Percentiles rank a stretch among this genome's conserved stretches.
phyloP scores from a whole-genome alignment of 1,140 invertebrate species.

The Solenopsis invicta region DNA sequence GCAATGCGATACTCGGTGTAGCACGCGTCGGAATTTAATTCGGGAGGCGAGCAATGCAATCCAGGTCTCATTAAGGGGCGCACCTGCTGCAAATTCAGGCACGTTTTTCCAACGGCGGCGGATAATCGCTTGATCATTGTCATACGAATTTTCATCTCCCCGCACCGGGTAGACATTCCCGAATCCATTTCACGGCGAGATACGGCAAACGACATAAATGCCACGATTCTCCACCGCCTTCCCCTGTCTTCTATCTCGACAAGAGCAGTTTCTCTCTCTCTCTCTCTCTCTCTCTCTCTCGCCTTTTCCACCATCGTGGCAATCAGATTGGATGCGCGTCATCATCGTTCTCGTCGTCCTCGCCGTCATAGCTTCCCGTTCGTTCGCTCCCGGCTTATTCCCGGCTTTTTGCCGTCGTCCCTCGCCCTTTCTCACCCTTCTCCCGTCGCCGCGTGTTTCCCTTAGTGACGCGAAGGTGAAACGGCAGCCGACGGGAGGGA shows the following conservation, averaged over 20 bases:
- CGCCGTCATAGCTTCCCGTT: conserved; percentile 50
- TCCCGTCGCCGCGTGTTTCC: conserved; percentile 27
- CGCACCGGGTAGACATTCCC: conserved; percentile 32
- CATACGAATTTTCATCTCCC: conserved; percentile 51
- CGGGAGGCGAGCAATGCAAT: neutral
- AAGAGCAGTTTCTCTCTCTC: conserved; percentile 24
- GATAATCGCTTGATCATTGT: conserved; percentile 52
- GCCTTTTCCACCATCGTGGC: conserved; percentile 41
- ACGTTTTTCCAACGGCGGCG: neutral
- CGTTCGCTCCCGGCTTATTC: conserved; percentile 52
- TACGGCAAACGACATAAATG: conserved; percentile 58
- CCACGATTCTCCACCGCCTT: conserved; percentile 15
- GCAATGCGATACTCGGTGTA: neutral
- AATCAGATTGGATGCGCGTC: conserved; percentile 77
- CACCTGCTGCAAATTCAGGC: conserved; percentile 35
- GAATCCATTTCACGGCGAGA: conserved; percentile 62
- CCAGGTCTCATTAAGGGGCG: neutral
- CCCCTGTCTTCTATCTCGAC: neutral
- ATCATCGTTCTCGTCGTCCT: conserved; percentile 69
- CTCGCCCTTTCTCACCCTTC: conserved; percentile 51
- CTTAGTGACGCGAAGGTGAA: conserved; percentile 52
- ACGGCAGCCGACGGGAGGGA: neutral
- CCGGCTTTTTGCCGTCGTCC: conserved; percentile 24
- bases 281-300: neutral
- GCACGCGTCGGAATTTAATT: conserved; percentile 22